Evolutionary conservation across 92 coral and sea anemone genomes (phyloP).

Genomic region (Micromussa lordhowensis): DNA sequence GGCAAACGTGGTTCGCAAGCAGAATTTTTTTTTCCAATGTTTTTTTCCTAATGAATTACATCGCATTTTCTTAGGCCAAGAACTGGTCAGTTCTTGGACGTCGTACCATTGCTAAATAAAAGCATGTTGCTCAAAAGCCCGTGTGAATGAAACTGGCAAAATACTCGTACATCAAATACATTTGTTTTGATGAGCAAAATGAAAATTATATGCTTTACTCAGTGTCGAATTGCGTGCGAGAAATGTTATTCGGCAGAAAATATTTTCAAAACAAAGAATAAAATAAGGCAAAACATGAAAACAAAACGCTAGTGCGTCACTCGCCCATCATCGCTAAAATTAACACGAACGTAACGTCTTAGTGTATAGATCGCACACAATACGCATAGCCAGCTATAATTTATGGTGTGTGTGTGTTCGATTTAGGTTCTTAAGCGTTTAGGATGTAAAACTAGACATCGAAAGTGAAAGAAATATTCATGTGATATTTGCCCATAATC

Average conservation of each 20-base stretch:
- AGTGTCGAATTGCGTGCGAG: not conserved
- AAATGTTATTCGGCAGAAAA: not conserved
- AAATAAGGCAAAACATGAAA: conserved; percentile 17
- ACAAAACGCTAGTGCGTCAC: conserved; percentile 10
- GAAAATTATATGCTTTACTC: not conserved
- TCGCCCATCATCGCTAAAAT: conserved; percentile 11
- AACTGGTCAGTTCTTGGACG: not conserved
- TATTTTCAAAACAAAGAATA: not conserved
- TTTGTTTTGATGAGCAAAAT: not conserved
- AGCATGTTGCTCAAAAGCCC: not conserved
- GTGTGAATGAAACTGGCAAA: not conserved
- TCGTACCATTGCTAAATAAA: not conserved
- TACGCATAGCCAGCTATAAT: too few species aligned
- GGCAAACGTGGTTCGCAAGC: not conserved
- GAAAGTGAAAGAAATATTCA: not conserved
- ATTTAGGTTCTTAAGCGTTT: not conserved
- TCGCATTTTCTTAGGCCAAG: not conserved
- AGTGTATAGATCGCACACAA: not conserved
- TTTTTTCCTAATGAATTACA: not conserved
- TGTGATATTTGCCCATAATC: not conserved
- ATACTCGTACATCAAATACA: not conserved
- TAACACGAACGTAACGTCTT: not conserved
- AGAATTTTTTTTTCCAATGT: not conserved
- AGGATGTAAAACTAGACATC: not conserved
- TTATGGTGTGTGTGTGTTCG: not conserved